Conservation (phyloP, 1,140 invertebrate species). For the Periplaneta americana region DNA sequence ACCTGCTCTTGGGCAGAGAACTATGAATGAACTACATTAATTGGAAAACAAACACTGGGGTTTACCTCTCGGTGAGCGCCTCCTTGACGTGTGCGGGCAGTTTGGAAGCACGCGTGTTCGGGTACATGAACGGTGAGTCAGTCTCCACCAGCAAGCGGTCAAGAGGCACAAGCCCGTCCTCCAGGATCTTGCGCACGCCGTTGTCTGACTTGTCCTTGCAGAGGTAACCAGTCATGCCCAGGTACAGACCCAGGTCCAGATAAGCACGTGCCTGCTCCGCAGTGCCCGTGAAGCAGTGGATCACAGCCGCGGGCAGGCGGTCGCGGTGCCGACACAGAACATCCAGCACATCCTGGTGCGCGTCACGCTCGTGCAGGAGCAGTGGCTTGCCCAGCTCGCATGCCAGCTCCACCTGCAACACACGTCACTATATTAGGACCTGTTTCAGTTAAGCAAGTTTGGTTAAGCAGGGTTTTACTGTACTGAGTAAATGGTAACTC, state of each 20-base stretch:
- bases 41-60: too few relatives aligned
- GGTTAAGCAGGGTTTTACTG: too few relatives aligned
- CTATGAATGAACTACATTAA: neutral
- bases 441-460: neutral
- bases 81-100: conserved; percentile 81
- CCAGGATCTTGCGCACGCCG: conserved; percentile 77
- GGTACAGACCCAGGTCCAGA: conserved; percentile 81
- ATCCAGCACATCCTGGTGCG: conserved; percentile 72
- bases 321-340: conserved; percentile 44
- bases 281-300: conserved; percentile 92
- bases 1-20: too few relatives aligned
- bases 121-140: conserved; percentile 94
- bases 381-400: conserved; percentile 83
- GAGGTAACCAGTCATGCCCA: conserved; percentile 83
- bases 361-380: conserved; percentile 86
- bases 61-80: conserved; percentile 77
- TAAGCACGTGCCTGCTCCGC: conserved; percentile 78
- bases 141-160: conserved; percentile 85
- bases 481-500: too few relatives aligned
- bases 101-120: conserved; percentile 90
- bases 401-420: conserved; percentile 70
- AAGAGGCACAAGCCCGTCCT: conserved; percentile 72
- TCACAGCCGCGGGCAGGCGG: conserved; percentile 70
- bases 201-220: conserved; percentile 92
- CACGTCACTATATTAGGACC: conserved; percentile 14